These are phyloP conservation scores for Agrilus cyanescens DNA, from an alignment of 2,888 invertebrate genomes.

Conservation along the genomic window DNA sequence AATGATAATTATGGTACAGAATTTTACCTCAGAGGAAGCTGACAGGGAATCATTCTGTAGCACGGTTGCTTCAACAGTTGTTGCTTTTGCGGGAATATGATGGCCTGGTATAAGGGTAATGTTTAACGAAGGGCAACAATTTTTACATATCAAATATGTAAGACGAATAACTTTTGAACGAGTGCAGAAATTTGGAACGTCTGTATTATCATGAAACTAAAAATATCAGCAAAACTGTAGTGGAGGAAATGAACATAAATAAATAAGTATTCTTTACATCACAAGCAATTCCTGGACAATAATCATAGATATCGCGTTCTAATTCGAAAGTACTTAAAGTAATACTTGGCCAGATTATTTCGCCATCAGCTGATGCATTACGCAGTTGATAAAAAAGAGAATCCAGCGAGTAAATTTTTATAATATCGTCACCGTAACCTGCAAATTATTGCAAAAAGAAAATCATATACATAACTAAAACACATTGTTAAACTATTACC, in stretches of 20 bases:
- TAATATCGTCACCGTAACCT: conserved; percentile 21
- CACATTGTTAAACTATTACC: conserved; percentile 13
- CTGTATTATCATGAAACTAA: conserved; percentile 34
- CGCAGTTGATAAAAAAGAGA: conserved; percentile 24
- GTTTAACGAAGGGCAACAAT: conserved; percentile 32
- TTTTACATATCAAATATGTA: conserved; percentile 35
- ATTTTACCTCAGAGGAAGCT: too few species aligned
- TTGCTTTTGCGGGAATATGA: conserved; percentile 29
- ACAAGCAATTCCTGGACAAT: conserved; percentile 28
- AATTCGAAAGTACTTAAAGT: conserved; percentile 25
- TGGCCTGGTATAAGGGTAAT: conserved; percentile 30
- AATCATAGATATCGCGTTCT: conserved; percentile 28
- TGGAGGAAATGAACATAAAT: conserved; percentile 3
- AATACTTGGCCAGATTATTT: conserved; percentile 16
- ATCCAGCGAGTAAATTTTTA: conserved; percentile 27
- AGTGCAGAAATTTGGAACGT: conserved; percentile 31
- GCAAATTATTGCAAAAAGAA: conserved; percentile 24
- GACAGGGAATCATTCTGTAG: too few species aligned
- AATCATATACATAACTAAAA: conserved; percentile 27
- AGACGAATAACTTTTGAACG: conserved; percentile 34
- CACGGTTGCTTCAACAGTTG: neutral
- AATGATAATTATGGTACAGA: too few species aligned
- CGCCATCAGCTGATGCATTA: conserved; percentile 13
- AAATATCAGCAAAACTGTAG: conserved; percentile 4
- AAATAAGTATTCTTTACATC: conserved; percentile 18